phyloP scores from a whole-genome alignment of 2,113 vertebrate species.

The Entomyzon cyanotis region DNA sequence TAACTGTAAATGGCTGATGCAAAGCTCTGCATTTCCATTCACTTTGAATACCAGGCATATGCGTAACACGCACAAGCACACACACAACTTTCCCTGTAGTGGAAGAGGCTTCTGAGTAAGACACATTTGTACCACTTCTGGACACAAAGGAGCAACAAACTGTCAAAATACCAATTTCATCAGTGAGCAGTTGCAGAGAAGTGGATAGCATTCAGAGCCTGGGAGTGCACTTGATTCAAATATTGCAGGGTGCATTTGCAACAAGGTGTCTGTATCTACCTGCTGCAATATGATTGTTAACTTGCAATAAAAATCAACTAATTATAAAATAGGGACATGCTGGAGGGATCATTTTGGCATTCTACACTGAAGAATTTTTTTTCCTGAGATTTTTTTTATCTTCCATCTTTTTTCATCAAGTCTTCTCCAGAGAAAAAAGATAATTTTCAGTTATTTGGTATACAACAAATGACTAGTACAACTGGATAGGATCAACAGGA shows the following conservation, averaged over 20 bases:
- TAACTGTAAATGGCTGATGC: neutral
- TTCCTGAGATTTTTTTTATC: neutral
- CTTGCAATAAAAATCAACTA: neutral
- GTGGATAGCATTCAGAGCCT: neutral
- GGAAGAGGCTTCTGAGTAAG: neutral
- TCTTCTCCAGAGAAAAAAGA: neutral
- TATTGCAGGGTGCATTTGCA: neutral
- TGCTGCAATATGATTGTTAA: neutral
- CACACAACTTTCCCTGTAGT: rapidly evolving
- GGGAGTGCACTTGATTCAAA: neutral
- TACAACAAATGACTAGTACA: neutral
- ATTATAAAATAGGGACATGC: neutral
- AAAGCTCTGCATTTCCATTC: neutral
- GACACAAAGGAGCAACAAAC: neutral
- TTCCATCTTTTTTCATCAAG: neutral
- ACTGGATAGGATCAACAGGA: neutral
- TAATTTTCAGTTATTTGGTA: neutral
- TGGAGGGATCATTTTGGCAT: neutral
- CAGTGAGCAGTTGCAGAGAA: neutral
- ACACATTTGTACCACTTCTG: neutral
- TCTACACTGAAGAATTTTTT: neutral
- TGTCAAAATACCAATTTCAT: neutral
- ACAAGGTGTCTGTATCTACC: neutral
- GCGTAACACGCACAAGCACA: neutral
- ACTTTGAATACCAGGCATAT: neutral